A percentile compares a stretch with the other conserved stretches of the same genome.
Conservation (phyloP, 2,797 vertebrate species). For the Phylloscopus collybita region DNA sequence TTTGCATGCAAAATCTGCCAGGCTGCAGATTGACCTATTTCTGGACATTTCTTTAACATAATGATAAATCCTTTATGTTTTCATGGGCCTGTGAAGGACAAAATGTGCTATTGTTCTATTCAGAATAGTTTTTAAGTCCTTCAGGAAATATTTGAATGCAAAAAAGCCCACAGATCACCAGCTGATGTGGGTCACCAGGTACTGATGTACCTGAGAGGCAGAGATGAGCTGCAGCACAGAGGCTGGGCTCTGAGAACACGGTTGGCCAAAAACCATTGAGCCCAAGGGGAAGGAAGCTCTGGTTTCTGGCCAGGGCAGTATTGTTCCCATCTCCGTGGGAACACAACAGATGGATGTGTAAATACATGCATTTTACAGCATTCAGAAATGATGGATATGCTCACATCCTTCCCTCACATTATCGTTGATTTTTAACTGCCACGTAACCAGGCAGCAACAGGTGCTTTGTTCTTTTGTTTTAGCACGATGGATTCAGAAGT, state of each 20-base stretch:
- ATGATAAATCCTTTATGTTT: background rate
- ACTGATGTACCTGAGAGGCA: background rate
- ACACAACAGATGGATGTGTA: conserved; percentile 13
- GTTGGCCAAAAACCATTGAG: background rate
- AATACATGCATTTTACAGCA: conserved; percentile 7
- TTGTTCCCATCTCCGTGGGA: conserved; percentile 57
- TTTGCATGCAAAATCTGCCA: conserved; percentile 20
- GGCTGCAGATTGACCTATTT: conserved; percentile 21
- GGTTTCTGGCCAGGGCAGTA: conserved; percentile 33
- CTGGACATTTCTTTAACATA: background rate
- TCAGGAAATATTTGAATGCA: background rate
- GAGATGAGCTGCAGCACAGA: background rate
- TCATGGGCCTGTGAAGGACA: background rate
- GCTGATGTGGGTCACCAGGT: background rate
- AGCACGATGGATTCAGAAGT: background rate
- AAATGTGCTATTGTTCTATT: background rate
- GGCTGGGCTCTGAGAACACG: background rate
- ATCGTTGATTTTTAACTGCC: conserved; percentile 15
- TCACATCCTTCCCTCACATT: conserved; percentile 31
- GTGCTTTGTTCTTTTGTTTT: conserved; percentile 55
- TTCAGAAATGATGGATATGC: conserved; percentile 43
- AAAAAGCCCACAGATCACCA: background rate
- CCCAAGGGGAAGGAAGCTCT: conserved; percentile 30
- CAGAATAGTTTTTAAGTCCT: background rate
- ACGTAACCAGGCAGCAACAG: background rate